phyloP scores from a whole-genome alignment of 2,113 vertebrate species.

The Hemichromis elongatus region DNA sequence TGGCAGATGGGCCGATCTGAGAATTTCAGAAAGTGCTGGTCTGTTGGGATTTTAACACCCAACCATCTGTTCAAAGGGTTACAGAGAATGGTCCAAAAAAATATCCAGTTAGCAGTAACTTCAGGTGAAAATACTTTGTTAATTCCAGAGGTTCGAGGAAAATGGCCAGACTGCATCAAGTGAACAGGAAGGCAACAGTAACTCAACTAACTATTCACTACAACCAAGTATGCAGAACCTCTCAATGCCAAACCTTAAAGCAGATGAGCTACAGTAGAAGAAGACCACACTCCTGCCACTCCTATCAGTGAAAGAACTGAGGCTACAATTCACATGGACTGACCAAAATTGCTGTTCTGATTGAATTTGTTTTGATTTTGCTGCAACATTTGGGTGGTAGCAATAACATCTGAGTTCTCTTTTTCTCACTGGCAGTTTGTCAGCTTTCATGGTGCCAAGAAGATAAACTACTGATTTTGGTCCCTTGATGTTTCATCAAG shows the following conservation, averaged over 20 bases:
- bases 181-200: background rate
- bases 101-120: background rate
- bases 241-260: too few species aligned
- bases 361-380: too few species aligned
- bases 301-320: too few species aligned
- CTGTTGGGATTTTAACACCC: background rate
- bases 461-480: background rate
- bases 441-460: background rate
- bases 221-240: too few species aligned
- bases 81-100: background rate
- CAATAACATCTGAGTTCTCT: background rate
- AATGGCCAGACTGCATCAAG: background rate
- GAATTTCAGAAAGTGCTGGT: background rate
- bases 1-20: background rate
- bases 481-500: too few species aligned
- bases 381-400: too few species aligned
- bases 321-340: too few species aligned
- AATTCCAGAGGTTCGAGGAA: background rate
- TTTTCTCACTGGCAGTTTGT: background rate
- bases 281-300: too few species aligned
- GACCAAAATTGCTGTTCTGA: too few species aligned
- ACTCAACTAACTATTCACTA: background rate
- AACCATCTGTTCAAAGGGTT: background rate
- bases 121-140: background rate
- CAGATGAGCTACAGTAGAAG: too few species aligned